Base-by-base conservation (phyloP, 2,113 vertebrate genomes). In the Ctenomys sociabilis region DNA sequence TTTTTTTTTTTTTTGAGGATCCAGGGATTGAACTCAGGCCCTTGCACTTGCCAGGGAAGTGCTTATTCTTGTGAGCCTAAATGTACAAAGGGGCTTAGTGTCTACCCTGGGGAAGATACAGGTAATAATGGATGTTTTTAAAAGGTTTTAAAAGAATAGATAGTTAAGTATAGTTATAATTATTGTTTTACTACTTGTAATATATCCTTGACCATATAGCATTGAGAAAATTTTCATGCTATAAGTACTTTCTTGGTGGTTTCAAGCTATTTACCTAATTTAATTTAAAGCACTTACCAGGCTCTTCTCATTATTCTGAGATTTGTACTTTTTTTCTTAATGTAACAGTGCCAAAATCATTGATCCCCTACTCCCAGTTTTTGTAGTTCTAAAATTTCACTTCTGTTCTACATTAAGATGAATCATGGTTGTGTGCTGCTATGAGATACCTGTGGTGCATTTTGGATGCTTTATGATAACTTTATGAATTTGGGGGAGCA, bases 321-420 rank as follows among this genome's bases (percentile, higher is more conserved):
- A 61, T 70, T 70, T 95, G 86, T 82, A 7, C 32, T 59, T 95
- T 85, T 95, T 85, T 91, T 84, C 64, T 95, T 72, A 61, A 85
- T 72, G 40, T 93, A 91, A 70, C 24, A 40, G 61, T 85, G n/a
- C 24, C 49, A 92, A 86, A 66, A 54, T 54, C 73, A 94, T 64
- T 93, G 66, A 64, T 95, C 85, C 57, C 92, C n/a, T n/a, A n/a
- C n/a, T n/a, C 92, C 37, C 6, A 0, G 77, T 72, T 95, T 96
- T 78, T 77, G n/a, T 93, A 61, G 35, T 83, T 92, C 89, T 95
- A 37, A 70, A 80, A 81, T 88, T 52, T 66, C 40, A 63, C 28
- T 88, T 22, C 9, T 61, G 45, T n/a, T 77, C 35, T 90, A 16
- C 61, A 30, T 75, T 90, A 61, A n/a, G 37, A 52, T 85, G 28